Percentiles rank a stretch among this genome's conserved stretches.
Conservation (phyloP, 2,797 vertebrate genomes). For the Hemitrygon akajei region DNA sequence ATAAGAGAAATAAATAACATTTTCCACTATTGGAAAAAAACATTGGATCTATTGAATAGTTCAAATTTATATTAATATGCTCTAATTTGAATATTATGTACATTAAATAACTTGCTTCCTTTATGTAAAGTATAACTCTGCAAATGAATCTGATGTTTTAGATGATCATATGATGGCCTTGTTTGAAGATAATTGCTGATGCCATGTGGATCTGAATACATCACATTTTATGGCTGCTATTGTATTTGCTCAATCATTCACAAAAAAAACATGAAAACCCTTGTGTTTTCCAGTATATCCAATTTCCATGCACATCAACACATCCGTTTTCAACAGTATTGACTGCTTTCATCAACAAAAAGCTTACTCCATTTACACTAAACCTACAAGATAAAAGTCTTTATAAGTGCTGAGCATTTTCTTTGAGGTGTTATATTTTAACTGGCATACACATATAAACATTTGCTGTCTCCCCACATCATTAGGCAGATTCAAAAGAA, state of each 20-base stretch:
- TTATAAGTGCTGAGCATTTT: slow-evolving; percentile 46
- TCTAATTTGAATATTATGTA: not conserved
- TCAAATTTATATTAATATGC: not conserved
- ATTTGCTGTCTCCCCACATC: slow-evolving; percentile 20
- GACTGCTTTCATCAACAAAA: slow-evolving; percentile 36
- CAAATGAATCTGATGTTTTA: not conserved
- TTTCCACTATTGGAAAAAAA: not conserved
- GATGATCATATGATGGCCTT: not conserved
- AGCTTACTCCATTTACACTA: slow-evolving; percentile 44
- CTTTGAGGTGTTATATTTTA: slow-evolving; percentile 39
- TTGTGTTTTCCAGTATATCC: slow-evolving; percentile 41
- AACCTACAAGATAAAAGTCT: slow-evolving; percentile 46
- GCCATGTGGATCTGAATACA: not conserved
- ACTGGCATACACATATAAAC: slow-evolving; percentile 28
- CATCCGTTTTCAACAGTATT: slow-evolving; percentile 26
- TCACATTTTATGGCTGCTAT: not conserved
- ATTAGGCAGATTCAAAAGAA: slow-evolving; percentile 29
- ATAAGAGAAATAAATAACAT: not conserved
- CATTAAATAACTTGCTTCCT: not conserved
- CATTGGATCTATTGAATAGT: not conserved
- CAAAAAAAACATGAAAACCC: slow-evolving; percentile 43
- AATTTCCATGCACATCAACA: slow-evolving; percentile 39
- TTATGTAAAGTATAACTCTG: not conserved
- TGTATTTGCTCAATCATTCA: slow-evolving; percentile 34
- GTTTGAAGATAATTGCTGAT: not conserved